A percentile compares a stretch with the other conserved stretches of the same genome.
phyloP scores from a whole-genome alignment of 2,113 vertebrate genomes.

The Entomyzon cyanotis region DNA sequence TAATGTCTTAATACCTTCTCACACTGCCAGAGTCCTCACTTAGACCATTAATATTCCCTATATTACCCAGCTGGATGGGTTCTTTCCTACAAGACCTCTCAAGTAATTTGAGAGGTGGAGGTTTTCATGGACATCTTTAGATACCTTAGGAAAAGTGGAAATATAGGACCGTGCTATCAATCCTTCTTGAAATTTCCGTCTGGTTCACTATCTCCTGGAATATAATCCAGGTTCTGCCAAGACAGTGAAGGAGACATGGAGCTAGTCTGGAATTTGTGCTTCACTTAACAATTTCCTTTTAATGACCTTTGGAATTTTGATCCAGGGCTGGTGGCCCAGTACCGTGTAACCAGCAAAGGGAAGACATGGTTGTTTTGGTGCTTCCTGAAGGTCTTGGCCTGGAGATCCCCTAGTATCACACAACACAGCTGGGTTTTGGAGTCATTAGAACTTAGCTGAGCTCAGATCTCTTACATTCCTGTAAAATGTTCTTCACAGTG shows the following conservation, averaged over 20 bases:
- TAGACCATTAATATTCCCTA: not conserved
- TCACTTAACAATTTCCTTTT: not conserved
- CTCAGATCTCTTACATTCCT: not conserved
- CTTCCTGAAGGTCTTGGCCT: not conserved
- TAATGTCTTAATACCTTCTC: not conserved
- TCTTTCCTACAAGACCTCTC: not conserved
- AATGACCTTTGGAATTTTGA: not conserved
- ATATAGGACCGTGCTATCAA: not conserved
- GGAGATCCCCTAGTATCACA: not conserved
- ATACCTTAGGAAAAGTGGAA: not conserved
- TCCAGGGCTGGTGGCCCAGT: not conserved
- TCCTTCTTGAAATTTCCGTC: not conserved
- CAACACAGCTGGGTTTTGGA: accelerated
- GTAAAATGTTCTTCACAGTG: not conserved
- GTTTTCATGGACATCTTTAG: not conserved
- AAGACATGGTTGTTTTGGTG: not conserved
- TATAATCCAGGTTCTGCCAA: not conserved
- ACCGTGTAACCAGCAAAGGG: not conserved
- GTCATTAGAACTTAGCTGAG: not conserved
- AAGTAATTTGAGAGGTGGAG: not conserved
- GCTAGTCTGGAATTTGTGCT: not conserved
- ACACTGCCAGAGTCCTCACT: not conserved
- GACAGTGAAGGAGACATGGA: not conserved
- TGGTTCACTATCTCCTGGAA: not conserved
- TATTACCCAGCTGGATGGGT: not conserved